A percentile compares a stretch with the other conserved stretches of the same genome.
Evolutionary conservation across 2,888 invertebrate species (phyloP).

Genomic region (Agrilus biguttatus): DNA sequence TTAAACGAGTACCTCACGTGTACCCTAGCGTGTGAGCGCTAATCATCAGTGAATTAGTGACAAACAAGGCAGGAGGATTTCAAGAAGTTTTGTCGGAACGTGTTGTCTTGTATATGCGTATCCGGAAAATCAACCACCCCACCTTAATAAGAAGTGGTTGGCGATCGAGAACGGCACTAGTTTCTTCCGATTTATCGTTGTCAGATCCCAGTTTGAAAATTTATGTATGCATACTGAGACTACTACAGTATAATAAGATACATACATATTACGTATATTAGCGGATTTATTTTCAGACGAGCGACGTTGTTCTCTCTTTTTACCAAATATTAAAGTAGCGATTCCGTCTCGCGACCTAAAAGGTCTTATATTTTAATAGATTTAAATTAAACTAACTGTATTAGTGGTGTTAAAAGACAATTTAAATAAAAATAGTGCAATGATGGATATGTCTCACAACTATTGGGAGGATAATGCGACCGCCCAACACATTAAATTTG

Average conservation of each 20-base stretch:
- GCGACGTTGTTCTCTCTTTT: conserved; percentile 1
- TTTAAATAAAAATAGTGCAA: not conserved
- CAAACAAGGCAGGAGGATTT: conserved; percentile 10
- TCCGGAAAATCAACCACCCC: too few relatives aligned
- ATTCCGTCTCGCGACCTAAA: not conserved
- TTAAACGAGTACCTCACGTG: conserved; percentile 20
- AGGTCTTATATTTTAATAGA: not conserved
- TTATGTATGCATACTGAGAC: not conserved
- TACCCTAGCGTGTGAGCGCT: conserved; percentile 21
- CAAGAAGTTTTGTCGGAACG: conserved; percentile 3
- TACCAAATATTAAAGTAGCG: not conserved
- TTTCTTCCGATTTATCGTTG: too few relatives aligned
- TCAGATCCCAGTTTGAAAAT: not conserved
- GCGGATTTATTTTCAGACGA: conserved; percentile 3
- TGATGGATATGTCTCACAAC: conserved; percentile 32
- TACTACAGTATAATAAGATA: not conserved
- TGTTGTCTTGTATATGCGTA: too few relatives aligned
- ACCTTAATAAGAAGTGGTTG: too few relatives aligned
- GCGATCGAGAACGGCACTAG: too few relatives aligned
- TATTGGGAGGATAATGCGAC: conserved; percentile 39
- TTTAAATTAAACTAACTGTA: not conserved
- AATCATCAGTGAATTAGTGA: conserved; percentile 18
- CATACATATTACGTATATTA: conserved; percentile 4
- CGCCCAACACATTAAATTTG: conserved; percentile 38
- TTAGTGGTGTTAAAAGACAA: conserved; percentile 4